Conservation (phyloP, 1,140 invertebrate species). For the Euglossa dilemma region DNA sequence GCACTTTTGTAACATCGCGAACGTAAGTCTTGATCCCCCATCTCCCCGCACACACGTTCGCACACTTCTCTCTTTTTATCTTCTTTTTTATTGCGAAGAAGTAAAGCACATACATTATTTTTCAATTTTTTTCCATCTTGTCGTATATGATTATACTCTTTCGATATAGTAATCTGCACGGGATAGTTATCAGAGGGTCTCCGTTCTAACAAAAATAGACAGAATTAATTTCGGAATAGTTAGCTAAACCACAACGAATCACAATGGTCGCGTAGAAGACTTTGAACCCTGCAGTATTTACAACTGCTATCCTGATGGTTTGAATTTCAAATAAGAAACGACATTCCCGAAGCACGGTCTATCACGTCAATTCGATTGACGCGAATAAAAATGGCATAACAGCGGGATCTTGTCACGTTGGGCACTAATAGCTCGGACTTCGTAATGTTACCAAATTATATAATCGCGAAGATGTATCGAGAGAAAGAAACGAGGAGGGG, state of each 20-base stretch:
- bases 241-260: not conserved
- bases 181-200: too few species aligned
- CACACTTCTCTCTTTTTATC: too few species aligned
- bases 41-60: too few species aligned
- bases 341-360: not conserved
- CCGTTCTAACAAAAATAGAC: too few species aligned
- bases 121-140: too few species aligned
- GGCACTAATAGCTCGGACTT: constrained; percentile 23
- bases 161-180: too few species aligned
- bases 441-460: not conserved
- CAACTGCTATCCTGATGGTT: not conserved
- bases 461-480: too few species aligned
- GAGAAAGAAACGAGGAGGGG: not conserved
- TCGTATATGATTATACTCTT: too few species aligned
- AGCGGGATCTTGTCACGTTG: not conserved
- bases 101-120: too few species aligned
- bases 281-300: not conserved
- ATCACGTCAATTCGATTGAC: not conserved
- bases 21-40: too few species aligned
- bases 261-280: not conserved
- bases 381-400: not conserved
- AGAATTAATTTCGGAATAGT: not conserved
- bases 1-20: too few species aligned
- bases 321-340: constrained; percentile 17
- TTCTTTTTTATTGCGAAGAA: too few species aligned